A percentile compares a stretch with the other conserved stretches of the same genome.
Conservation (phyloP, 2,797 vertebrate genomes). For the Darevskia mixta region DNA sequence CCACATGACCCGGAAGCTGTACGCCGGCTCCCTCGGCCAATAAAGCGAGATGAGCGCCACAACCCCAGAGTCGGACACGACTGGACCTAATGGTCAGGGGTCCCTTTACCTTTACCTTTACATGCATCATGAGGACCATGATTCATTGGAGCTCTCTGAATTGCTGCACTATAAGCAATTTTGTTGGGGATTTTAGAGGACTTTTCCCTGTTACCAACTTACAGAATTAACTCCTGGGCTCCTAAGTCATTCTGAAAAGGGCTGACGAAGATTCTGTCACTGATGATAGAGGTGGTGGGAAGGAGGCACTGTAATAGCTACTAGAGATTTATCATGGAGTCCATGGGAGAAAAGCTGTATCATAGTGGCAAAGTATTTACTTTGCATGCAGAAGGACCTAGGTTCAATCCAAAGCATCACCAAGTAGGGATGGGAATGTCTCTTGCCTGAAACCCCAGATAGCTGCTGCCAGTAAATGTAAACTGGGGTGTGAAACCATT, state of each 20-base stretch:
- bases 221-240: neutral
- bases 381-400: too few relatives aligned
- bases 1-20: too few relatives aligned
- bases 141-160: neutral
- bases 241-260: conserved; percentile 55
- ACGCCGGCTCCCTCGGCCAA: too few relatives aligned
- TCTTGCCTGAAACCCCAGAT: too few relatives aligned
- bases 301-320: conserved; percentile 21
- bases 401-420: too few relatives aligned
- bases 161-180: neutral
- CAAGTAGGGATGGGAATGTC: too few relatives aligned
- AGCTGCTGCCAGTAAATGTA: too few relatives aligned
- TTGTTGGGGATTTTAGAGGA: conserved; percentile 49
- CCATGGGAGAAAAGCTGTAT: neutral
- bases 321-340: conserved; percentile 37
- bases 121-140: neutral
- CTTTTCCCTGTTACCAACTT: conserved; percentile 42
- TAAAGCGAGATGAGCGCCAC: too few relatives aligned
- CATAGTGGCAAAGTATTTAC: neutral
- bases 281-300: neutral
- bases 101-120: too few relatives aligned
- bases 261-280: neutral
- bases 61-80: too few relatives aligned
- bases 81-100: too few relatives aligned
- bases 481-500: too few relatives aligned